A percentile compares a stretch with the other conserved stretches of the same genome.
Conservation (phyloP, 2,888 invertebrate species). For the Drosophila kokeensis region DNA sequence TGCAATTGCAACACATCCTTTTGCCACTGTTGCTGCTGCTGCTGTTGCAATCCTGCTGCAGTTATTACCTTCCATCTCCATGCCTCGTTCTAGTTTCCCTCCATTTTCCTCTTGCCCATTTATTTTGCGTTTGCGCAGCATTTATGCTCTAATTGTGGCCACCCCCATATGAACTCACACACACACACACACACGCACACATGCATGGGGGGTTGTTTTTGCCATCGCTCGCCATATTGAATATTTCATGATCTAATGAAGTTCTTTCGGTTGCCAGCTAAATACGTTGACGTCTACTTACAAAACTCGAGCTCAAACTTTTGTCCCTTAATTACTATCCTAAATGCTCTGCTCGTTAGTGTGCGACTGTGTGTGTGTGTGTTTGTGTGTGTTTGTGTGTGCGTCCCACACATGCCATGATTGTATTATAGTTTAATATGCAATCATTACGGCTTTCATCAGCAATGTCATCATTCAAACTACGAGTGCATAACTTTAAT, state of each 20-base stretch:
- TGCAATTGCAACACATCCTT: conserved; percentile 48
- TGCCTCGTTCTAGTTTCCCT: conserved; percentile 7
- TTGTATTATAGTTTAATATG: conserved; percentile 69
- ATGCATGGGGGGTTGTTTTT: conserved; percentile 54
- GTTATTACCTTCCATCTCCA: conserved; percentile 6
- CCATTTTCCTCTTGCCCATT: conserved; percentile 12
- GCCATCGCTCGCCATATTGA: conserved; percentile 75
- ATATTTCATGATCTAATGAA: conserved; percentile 81
- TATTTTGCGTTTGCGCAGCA: conserved; percentile 73
- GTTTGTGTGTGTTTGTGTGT: conserved; percentile 25
- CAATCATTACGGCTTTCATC: conserved; percentile 79
- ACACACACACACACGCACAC: conserved; percentile 16
- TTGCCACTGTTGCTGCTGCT: conserved; percentile 30
- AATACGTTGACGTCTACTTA: conserved; percentile 25
- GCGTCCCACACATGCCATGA: conserved; percentile 59
- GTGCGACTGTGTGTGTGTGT: conserved; percentile 16
- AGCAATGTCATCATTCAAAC: conserved; percentile 78
- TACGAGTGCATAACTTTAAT: conserved; percentile 61
- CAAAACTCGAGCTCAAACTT: conserved; percentile 40
- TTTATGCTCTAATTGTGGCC: conserved; percentile 74
- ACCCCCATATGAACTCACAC: conserved; percentile 31
- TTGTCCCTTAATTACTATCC: conserved; percentile 54
- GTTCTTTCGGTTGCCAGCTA: conserved; percentile 63
- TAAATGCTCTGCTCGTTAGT: conserved; percentile 41
- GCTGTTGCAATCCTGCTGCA: conserved; percentile 30